Evolutionary conservation across 1,140 invertebrate species (phyloP).

Genomic region (Drosophila tristis): DNA sequence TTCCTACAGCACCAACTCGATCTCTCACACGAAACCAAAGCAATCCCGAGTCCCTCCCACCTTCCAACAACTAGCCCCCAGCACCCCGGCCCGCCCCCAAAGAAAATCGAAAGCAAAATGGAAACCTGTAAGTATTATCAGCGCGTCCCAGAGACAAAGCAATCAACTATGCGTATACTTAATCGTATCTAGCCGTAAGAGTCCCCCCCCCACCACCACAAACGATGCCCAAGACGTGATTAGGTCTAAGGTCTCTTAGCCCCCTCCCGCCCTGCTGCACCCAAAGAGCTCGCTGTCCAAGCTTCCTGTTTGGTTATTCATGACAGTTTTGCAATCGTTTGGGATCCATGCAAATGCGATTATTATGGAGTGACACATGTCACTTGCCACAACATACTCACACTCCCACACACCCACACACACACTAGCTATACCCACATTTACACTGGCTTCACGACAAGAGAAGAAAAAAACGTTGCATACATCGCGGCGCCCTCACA

Average conservation of each 20-base stretch:
- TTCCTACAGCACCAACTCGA: constrained; percentile 52
- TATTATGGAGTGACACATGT: constrained; percentile 57
- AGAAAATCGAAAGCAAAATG: constrained; percentile 10
- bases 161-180: constrained; percentile 71
- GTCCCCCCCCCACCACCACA: constrained; percentile 5
- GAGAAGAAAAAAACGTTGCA: constrained; percentile 19
- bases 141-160: constrained; percentile 56
- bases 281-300: constrained; percentile 69
- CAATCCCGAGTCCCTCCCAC: constrained; percentile 23
- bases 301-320: constrained; percentile 55
- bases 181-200: constrained; percentile 54
- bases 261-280: constrained; percentile 28
- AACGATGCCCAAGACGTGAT: constrained; percentile 62
- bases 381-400: constrained; percentile 37
- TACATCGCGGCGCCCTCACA: constrained; percentile 27
- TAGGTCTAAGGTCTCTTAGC: constrained; percentile 76
- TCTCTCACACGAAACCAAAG: constrained; percentile 17
- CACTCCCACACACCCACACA: constrained; percentile 19
- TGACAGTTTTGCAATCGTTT: constrained; percentile 33
- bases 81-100: not conserved
- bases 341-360: constrained; percentile 50
- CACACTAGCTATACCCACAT: not conserved
- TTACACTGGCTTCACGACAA: constrained; percentile 12
- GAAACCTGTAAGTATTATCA: constrained; percentile 74
- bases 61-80: not conserved